Evolutionary conservation across 2,113 vertebrate species (phyloP), one percentile per base, ranked within the genome.

Genomic region (Xiphias gladius): DNA sequence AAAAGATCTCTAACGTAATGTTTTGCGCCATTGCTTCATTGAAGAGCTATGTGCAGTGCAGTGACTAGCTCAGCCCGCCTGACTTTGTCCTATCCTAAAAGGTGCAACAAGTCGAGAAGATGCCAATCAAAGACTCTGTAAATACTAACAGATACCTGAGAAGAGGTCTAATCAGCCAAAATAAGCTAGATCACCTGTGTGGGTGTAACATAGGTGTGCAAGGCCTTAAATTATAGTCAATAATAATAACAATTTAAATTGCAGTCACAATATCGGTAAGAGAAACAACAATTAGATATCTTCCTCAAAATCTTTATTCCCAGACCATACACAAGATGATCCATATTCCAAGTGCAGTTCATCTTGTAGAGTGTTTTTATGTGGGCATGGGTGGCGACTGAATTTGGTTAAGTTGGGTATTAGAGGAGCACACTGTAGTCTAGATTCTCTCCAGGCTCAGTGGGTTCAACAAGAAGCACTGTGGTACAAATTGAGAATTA

Each of bases 371-470:
- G n/a, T n/a, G 28, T 46, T 46, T 26, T 50, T 14, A 35, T 24
- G 14, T 37, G 2, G 20, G 16, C 20, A n/a, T 8, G 14, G 24
- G 17, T 50, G 37, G 19, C 35, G 39, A 13, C 61, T 63, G 35
- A 39, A 39, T 22, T 63, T 14, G 4, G 3, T 24, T 7, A 11
- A 2, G 8, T 24, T 24, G 12, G 46, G 16, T 39, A 61, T 58
- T 58, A 66, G 20, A 39, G 3, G 20, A 69, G 55, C 46, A 55
- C 43, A n/a, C 7, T 58, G 39, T 54, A 24, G 52, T 73, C 30
- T 54, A 58, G 43, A 32, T 72, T 75, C 65, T 69, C 68, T 85
- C 62, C 28, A 46, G 32, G 46, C 28, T 0, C 12, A 41, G 37
- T n/a, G 37, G 11, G 41, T 24, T 52, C 62, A 78, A 35, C 63